phyloP scores from a whole-genome alignment of 2,797 vertebrate species.

The Ptychadena robeensis region DNA sequence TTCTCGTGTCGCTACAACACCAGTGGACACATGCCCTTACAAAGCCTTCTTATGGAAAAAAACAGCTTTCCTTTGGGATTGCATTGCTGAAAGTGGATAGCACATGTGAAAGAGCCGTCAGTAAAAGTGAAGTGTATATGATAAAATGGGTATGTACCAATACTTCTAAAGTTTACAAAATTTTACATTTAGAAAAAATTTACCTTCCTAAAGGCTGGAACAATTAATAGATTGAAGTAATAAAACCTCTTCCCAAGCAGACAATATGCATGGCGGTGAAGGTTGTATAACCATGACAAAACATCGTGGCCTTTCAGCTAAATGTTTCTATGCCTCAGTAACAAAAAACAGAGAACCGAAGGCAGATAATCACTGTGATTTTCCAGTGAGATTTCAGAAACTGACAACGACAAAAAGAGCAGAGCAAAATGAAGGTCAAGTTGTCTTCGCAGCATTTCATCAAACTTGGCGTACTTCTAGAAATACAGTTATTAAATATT shows the following conservation, averaged over 20 bases:
- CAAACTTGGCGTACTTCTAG: not conserved
- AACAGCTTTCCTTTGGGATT: too few relatives aligned
- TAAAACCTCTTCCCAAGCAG: not conserved
- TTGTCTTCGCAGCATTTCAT: not conserved
- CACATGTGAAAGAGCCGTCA: too few relatives aligned
- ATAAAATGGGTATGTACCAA: too few relatives aligned
- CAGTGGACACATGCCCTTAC: too few relatives aligned
- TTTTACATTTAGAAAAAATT: too few relatives aligned
- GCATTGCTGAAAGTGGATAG: too few relatives aligned
- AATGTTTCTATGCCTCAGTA: constrained; percentile 23
- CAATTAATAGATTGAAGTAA: too few relatives aligned
- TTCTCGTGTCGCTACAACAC: too few relatives aligned
- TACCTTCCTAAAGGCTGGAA: too few relatives aligned
- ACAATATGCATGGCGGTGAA: not conserved
- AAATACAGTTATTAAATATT: not conserved
- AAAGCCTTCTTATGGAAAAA: too few relatives aligned
- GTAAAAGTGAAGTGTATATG: too few relatives aligned
- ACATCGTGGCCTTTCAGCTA: constrained; percentile 22
- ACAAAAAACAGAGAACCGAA: not conserved
- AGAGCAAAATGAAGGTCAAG: constrained; percentile 14
- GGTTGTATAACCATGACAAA: constrained; percentile 1
- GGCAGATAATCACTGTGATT: constrained; percentile 35
- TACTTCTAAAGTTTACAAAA: too few relatives aligned
- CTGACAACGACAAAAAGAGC: not conserved
- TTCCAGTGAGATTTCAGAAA: constrained; percentile 16